Conservation (phyloP, 2,113 vertebrate species). For the Ageneiosus marmoratus region DNA sequence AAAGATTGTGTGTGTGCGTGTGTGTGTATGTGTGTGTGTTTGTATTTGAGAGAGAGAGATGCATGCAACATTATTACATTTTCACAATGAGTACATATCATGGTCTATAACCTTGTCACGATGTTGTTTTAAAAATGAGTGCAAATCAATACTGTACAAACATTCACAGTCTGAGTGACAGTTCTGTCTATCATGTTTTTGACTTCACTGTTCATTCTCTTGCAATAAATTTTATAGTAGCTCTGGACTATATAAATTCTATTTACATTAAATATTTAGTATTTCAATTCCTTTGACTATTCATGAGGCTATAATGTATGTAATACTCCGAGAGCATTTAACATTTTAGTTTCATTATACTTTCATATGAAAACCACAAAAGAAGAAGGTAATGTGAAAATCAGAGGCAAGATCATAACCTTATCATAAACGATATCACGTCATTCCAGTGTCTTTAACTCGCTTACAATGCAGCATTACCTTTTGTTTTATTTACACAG, state of each 20-base stretch:
- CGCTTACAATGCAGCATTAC: not conserved
- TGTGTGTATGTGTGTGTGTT: not conserved
- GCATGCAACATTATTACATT: not conserved
- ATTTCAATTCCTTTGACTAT: not conserved
- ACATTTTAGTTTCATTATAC: not conserved
- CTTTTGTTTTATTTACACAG: not conserved
- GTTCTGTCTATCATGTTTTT: not conserved
- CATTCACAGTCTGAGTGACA: not conserved
- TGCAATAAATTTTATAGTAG: not conserved
- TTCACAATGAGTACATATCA: not conserved
- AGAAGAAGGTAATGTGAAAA: not conserved
- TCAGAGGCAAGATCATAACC: not conserved
- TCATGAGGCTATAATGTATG: not conserved
- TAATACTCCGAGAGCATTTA: not conserved
- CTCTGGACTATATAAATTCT: not conserved
- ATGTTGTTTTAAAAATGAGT: not conserved
- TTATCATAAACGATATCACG: not conserved
- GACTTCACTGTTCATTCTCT: not conserved
- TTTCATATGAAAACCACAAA: not conserved
- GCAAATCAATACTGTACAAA: not conserved
- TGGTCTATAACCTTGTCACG: not conserved
- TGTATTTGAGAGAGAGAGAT: not conserved
- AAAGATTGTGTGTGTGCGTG: not conserved
- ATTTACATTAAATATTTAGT: not conserved
- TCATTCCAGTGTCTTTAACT: not conserved